Percentiles rank a stretch among this genome's conserved stretches.
Conservation (phyloP, 2,113 vertebrate species). For the Phyllopteryx taeniolatus region DNA sequence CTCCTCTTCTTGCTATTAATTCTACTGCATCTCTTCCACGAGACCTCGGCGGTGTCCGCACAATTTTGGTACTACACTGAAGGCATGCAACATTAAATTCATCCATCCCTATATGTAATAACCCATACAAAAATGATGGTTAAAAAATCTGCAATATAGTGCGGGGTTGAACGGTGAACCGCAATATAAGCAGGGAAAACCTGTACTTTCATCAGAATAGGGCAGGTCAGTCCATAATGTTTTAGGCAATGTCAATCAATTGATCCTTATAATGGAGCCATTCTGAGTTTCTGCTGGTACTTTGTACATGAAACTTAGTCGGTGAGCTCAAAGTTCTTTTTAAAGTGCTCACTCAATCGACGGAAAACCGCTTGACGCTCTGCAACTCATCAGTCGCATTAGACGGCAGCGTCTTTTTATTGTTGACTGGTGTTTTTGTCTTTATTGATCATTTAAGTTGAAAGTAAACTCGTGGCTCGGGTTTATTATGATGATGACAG, state of each 20-base stretch:
- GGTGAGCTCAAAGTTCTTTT: not conserved
- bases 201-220: too few relatives aligned
- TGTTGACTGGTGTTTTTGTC: constrained; percentile 16
- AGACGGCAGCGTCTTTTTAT: constrained; percentile 6
- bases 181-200: too few relatives aligned
- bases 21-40: too few relatives aligned
- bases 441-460: constrained; percentile 8
- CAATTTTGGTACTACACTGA: too few relatives aligned
- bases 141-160: too few relatives aligned
- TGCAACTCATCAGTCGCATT: constrained; percentile 8
- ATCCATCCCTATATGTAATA: too few relatives aligned
- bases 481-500: constrained; percentile 1
- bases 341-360: not conserved
- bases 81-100: too few relatives aligned
- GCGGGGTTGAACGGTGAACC: too few relatives aligned
- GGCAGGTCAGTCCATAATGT: too few relatives aligned
- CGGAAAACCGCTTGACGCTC: not conserved
- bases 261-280: not conserved
- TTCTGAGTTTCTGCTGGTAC: not conserved
- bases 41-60: too few relatives aligned
- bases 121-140: too few relatives aligned
- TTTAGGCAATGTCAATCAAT: not conserved
- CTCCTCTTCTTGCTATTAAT: too few relatives aligned
- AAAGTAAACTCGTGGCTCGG: not conserved
- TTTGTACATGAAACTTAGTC: not conserved